These are phyloP conservation scores for Carollia perspicillata DNA, from an alignment of 2,113 vertebrate genomes.

Conservation along the genomic window DNA sequence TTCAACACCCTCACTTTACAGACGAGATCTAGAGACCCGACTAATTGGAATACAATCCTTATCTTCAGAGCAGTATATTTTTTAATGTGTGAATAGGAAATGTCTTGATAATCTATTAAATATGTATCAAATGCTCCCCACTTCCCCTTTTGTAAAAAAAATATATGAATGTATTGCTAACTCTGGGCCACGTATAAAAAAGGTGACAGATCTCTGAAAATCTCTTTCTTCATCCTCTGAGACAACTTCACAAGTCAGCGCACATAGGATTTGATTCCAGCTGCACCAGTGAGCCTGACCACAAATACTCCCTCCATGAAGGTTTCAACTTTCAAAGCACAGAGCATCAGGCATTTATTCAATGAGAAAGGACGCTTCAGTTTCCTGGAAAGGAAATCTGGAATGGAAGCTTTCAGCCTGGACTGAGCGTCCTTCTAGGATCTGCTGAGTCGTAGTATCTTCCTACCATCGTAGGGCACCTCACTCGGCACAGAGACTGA, in stretches of 20 bases:
- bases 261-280: not conserved
- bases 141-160: not conserved
- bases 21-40: not conserved
- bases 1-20: not conserved
- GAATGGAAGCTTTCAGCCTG: not conserved
- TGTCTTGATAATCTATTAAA: not conserved
- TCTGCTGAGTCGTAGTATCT: not conserved
- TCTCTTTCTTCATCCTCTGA: not conserved
- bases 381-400: constrained; percentile 1
- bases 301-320: not conserved
- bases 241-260: not conserved
- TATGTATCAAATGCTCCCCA: not conserved
- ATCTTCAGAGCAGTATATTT: not conserved
- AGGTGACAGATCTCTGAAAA: not conserved
- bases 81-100: not conserved
- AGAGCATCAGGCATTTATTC: not conserved
- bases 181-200: not conserved
- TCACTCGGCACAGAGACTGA: not conserved
- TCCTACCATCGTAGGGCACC: not conserved
- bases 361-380: not conserved
- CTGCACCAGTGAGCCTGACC: not conserved
- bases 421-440: not conserved
- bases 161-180: not conserved
- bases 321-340: not conserved
- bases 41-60: not conserved